These are phyloP conservation scores for Hemicentrotus pulcherrimus DNA, from an alignment of 35 echinoderm and acorn worm genomes.

Conservation along the genomic window DNA sequence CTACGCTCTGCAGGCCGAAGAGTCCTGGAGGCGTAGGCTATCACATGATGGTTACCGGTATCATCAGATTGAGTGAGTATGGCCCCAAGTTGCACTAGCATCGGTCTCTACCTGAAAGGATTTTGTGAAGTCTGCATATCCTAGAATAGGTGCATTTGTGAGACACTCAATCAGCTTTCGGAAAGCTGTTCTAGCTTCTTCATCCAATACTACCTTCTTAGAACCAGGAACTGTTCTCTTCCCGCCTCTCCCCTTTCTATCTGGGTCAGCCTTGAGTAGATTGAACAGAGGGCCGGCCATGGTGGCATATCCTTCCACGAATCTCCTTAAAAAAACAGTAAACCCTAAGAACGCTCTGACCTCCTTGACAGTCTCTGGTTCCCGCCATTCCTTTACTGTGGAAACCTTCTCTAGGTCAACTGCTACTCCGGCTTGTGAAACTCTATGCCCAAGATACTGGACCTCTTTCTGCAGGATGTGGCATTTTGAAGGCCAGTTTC, in stretches of 20 bases:
- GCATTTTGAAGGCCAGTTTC: conserved; percentile 52
- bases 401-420: background rate
- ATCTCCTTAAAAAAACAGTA: conserved; percentile 8
- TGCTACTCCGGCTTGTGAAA: background rate
- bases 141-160: background rate
- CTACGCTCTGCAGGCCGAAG: background rate
- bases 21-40: background rate
- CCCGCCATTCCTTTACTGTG: background rate
- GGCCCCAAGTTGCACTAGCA: background rate
- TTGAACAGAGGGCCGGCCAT: background rate
- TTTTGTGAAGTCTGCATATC: no score
- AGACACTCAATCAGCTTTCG: no score
- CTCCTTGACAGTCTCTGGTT: background rate
- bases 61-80: background rate
- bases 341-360: conserved; percentile 25
- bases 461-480: background rate
- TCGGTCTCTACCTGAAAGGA: no score
- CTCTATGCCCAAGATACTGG: background rate
- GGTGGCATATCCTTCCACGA: background rate
- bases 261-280: no score
- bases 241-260: no score
- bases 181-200: no score
- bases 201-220: no score
- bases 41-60: background rate
- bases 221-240: no score